Evolutionary conservation across 2,888 invertebrate genomes (phyloP), one percentile per base, ranked within the genome.

Genomic region (Embidobia sp.): DNA sequence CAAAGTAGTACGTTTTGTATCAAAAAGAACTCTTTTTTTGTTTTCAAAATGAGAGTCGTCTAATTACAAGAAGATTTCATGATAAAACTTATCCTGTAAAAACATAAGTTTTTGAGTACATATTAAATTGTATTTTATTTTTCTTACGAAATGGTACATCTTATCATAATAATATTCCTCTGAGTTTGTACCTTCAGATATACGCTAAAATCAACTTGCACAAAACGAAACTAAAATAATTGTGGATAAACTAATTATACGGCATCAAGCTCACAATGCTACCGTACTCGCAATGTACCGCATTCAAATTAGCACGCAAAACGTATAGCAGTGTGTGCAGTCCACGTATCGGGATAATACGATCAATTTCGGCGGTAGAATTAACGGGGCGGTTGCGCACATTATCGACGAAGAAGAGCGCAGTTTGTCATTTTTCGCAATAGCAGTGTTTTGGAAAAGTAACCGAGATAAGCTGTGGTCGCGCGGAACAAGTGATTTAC

Each of bases 291-390:
- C 22, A 22, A 22, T 22, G 3, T 22, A 6, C 22, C 3, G 22
- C 22, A 85, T 84, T 82, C 80, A 74, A 74, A 72, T 79, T 80
- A 73, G 64, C 31, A 10, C 70, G 72, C 69, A 42, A 76, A 78
- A 80, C 49, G 64, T 79, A 75, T 37, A 44, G 37, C 49, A 22
- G 22, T 22, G 3, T 6, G 22, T 22, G 22, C 22, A 22, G 3
- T 3, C 22, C 22, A 42, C 40, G 61, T 77, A 81, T 80, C 81
- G 82, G 78, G 82, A 77, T 83, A 83, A 86, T 85, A 83, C 80
- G 81, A 83, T 84, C 82, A 81, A 81, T 83, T 82, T 79, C 81
- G 79, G 82, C 16, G 5, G 15, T 67, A 61, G 80, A 79, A 79
- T 82, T 81, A 81, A 79, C 75, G 73, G 75, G 10, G 48, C 37